These are phyloP conservation scores for Batillaria attramentaria DNA, from an alignment of 1,140 invertebrate species.

Conservation along the genomic window DNA sequence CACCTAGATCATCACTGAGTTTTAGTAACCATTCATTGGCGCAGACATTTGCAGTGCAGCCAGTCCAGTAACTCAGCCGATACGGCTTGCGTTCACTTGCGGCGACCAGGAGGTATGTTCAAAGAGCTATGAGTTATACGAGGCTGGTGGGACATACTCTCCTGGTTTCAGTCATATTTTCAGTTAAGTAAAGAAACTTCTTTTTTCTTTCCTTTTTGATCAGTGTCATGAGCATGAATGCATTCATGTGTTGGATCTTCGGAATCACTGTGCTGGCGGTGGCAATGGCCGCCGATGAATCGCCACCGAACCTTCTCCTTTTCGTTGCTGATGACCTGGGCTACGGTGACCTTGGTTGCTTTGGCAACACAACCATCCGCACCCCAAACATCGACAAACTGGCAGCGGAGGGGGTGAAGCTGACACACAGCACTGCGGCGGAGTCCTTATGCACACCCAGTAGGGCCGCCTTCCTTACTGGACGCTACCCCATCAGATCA, in stretches of 20 bases:
- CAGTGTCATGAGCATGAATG: background rate
- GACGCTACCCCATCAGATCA: conserved; percentile 65
- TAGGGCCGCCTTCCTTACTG: conserved; percentile 70
- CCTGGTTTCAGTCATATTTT: background rate
- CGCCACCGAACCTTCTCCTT: conserved; percentile 68
- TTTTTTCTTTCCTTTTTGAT: too few relatives aligned
- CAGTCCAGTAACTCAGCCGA: too few relatives aligned
- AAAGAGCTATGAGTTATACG: too few relatives aligned
- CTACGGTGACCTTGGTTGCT: conserved; percentile 69
- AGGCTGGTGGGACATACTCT: too few relatives aligned
- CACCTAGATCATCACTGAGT: too few relatives aligned
- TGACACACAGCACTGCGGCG: conserved; percentile 67
- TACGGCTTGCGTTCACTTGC: too few relatives aligned
- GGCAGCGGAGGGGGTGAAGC: conserved; percentile 59
- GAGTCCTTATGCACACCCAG: conserved; percentile 71
- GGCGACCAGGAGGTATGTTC: too few relatives aligned
- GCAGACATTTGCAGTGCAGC: too few relatives aligned
- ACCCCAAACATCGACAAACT: conserved; percentile 71
- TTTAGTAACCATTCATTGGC: too few relatives aligned
- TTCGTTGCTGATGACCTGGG: conserved; percentile 72
- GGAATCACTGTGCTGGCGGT: background rate
- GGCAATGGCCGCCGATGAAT: background rate
- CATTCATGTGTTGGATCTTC: background rate
- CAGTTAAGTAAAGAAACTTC: too few relatives aligned
- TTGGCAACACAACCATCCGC: conserved; percentile 67